Evolutionary conservation across 2,797 vertebrate genomes (phyloP).

Genomic region (Helicolenus hilgendorfi): DNA sequence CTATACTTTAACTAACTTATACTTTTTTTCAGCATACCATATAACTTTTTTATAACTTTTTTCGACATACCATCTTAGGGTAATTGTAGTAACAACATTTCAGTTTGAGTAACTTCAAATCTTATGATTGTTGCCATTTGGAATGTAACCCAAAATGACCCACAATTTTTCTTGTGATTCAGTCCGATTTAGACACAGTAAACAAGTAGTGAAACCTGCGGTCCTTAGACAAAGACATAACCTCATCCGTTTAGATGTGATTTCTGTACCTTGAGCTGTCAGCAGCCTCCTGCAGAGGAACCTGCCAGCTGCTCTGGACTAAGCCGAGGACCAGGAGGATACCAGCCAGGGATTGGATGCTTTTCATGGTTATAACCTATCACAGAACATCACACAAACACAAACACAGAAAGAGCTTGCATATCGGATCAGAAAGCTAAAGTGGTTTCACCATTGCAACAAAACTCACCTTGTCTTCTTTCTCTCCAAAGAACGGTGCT

Average conservation of each 20-base stretch:
- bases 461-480: conserved; percentile 67
- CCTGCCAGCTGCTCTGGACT: conserved; percentile 93
- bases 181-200: not conserved
- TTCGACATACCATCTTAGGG: no score
- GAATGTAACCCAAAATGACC: not conserved
- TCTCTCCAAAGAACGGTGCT: conserved; percentile 15
- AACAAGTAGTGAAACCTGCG: not conserved
- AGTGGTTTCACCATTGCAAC: not conserved
- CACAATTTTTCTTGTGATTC: not conserved
- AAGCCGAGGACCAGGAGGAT: conserved; percentile 92
- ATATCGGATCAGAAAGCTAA: not conserved
- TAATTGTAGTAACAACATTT: no score
- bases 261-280: conserved; percentile 91
- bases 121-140: not conserved
- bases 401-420: not conserved
- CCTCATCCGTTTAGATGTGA: not conserved
- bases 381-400: conserved; percentile 12
- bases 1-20: no score
- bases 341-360: conserved; percentile 90
- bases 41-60: no score
- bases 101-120: no score
- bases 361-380: conserved; percentile 90
- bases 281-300: conserved; percentile 91
- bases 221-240: not conserved
- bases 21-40: no score